These are phyloP conservation scores for Nomada lathburiana DNA, from an alignment of 2,888 invertebrate species.

Conservation along the genomic window DNA sequence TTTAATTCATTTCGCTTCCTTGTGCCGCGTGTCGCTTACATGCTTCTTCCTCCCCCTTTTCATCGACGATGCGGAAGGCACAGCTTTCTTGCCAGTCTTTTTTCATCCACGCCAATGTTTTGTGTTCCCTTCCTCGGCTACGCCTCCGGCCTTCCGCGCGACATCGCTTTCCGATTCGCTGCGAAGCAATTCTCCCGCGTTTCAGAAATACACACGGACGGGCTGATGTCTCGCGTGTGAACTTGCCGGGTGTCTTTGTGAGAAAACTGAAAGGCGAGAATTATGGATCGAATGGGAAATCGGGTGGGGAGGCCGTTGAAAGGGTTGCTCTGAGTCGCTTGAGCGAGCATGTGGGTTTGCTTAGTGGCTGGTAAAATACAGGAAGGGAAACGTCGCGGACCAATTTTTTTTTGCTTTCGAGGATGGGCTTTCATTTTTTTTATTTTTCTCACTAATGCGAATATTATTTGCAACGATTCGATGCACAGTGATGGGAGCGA, in stretches of 20 bases:
- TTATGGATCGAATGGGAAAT: slow-evolving; percentile 7
- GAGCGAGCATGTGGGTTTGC: not conserved
- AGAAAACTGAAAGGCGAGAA: not conserved
- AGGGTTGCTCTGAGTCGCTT: not conserved
- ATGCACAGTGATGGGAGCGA: too few relatives aligned
- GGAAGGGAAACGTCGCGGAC: not conserved
- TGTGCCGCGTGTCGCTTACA: slow-evolving; percentile 1
- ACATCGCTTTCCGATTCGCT: slow-evolving; percentile 1
- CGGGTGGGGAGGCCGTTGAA: not conserved
- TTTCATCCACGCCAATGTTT: not conserved
- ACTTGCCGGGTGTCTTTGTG: slow-evolving; percentile 2
- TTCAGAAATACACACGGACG: not conserved
- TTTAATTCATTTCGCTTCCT: slow-evolving; percentile 61
- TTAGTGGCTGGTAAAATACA: not conserved
- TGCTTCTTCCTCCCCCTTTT: not conserved
- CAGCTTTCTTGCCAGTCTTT: slow-evolving; percentile 15
- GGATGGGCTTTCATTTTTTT: not conserved
- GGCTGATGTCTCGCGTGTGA: not conserved
- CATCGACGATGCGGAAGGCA: slow-evolving; percentile 2
- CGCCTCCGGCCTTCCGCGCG: not conserved
- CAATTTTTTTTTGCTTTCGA: not conserved
- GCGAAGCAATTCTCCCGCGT: slow-evolving; percentile 21
- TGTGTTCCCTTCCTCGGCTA: not conserved
- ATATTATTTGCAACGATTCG: too few relatives aligned
- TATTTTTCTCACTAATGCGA: too few relatives aligned